phyloP scores from a whole-genome alignment of 2,888 invertebrate species.

The Euplexia lucipara region DNA sequence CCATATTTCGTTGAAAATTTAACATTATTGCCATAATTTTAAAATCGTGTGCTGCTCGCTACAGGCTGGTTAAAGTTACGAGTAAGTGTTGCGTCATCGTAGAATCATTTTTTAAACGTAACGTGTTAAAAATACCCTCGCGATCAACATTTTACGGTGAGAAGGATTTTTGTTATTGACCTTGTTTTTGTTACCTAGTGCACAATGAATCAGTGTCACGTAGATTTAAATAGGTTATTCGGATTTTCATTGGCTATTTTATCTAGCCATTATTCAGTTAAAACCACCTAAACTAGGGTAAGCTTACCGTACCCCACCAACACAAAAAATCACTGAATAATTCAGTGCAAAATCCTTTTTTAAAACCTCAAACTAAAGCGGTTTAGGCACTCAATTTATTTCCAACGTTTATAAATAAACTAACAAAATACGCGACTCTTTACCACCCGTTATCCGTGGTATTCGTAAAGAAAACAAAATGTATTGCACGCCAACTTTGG shows the following conservation, averaged over 20 bases:
- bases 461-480: conserved; percentile 71
- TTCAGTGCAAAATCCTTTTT: conserved; percentile 55
- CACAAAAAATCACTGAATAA: conserved; percentile 59
- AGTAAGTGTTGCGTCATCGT: conserved; percentile 51
- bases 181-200: conserved; percentile 25
- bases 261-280: conserved; percentile 2
- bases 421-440: conserved; percentile 65
- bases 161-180: conserved; percentile 34
- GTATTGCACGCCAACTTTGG: conserved; percentile 68
- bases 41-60: conserved; percentile 28
- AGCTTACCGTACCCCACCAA: conserved; percentile 24
- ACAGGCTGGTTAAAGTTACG: conserved; percentile 35
- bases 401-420: conserved; percentile 63
- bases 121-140: conserved; percentile 30
- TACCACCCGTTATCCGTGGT: conserved; percentile 67
- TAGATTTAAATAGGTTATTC: conserved; percentile 11
- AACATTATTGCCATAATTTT: conserved; percentile 21
- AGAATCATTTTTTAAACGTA: conserved; percentile 51
- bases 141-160: conserved; percentile 27
- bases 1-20: conserved; percentile 10
- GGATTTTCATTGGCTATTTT: conserved; percentile 8
- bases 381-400: conserved; percentile 63
- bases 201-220: conserved; percentile 28
- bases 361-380: conserved; percentile 60
- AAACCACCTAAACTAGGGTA: conserved; percentile 40